These are phyloP conservation scores for Sebastes hopkinsi DNA, from an alignment of 2,797 vertebrate genomes.

Conservation along the genomic window DNA sequence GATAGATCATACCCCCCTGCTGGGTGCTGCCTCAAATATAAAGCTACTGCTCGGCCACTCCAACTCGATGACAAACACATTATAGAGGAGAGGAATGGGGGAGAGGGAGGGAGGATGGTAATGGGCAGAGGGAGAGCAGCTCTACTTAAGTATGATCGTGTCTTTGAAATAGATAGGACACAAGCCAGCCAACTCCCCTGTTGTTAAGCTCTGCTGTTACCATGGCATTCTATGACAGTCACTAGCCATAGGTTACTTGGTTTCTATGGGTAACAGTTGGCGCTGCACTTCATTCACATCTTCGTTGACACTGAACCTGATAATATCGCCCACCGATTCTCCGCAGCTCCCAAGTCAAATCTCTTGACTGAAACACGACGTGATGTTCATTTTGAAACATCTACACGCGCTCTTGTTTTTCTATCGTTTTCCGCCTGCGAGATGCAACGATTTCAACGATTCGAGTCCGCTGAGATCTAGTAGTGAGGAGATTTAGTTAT, in stretches of 20 bases:
- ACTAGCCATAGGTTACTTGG: slow-evolving; percentile 66
- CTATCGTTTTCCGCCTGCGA: neutral
- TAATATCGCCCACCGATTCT: neutral
- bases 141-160: slow-evolving; percentile 52
- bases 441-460: slow-evolving; percentile 34
- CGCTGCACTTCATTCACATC: slow-evolving; percentile 37
- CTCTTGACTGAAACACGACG: neutral
- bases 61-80: slow-evolving; percentile 60
- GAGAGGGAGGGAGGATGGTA: neutral
- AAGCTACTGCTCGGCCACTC: slow-evolving; percentile 57
- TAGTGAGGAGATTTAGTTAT: slow-evolving; percentile 39
- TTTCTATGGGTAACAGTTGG: slow-evolving; percentile 70
- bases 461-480: slow-evolving; percentile 46
- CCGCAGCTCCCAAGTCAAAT: neutral
- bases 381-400: slow-evolving; percentile 7
- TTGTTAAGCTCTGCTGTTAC: slow-evolving; percentile 70
- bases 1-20: slow-evolving; percentile 56
- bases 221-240: slow-evolving; percentile 67
- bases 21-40: slow-evolving; percentile 66
- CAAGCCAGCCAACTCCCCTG: slow-evolving; percentile 48
- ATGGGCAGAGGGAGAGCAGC: slow-evolving; percentile 42
- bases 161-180: slow-evolving; percentile 64
- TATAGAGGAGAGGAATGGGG: slow-evolving; percentile 6
- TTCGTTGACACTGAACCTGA: slow-evolving; percentile 22
- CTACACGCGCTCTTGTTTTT: neutral